A percentile compares a stretch with the other conserved stretches of the same genome.
phyloP scores from a whole-genome alignment of 2,113 vertebrate species.

The Vidua chalybeata region DNA sequence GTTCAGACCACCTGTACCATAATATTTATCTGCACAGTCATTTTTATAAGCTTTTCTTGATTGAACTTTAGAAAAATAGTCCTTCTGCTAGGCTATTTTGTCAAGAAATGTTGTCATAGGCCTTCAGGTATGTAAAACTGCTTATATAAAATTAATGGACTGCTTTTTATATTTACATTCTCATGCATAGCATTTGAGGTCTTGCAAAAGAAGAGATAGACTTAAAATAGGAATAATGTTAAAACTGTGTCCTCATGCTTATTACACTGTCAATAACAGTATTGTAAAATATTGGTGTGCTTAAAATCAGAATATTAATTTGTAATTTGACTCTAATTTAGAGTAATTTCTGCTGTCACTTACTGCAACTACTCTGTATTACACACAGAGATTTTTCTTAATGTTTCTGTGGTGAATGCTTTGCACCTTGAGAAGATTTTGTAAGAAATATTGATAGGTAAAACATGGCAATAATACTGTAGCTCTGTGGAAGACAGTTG shows the following conservation, averaged over 20 bases:
- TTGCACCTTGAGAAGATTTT: not conserved
- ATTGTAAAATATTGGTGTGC: constrained; percentile 36
- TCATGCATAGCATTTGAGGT: constrained; percentile 15
- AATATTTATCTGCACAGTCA: not conserved
- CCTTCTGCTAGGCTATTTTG: constrained; percentile 53
- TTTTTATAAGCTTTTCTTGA: constrained; percentile 31
- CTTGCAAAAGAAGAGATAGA: constrained; percentile 43
- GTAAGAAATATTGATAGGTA: not conserved
- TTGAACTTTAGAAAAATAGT: constrained; percentile 49
- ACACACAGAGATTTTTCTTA: not conserved
- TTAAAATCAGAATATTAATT: constrained; percentile 25
- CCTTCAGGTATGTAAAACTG: constrained; percentile 63
- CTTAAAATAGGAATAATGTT: constrained; percentile 53
- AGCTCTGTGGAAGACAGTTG: not conserved
- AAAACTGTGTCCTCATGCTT: constrained; percentile 6
- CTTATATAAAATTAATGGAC: constrained; percentile 73
- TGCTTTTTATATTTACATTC: constrained; percentile 69
- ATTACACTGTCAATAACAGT: constrained; percentile 41
- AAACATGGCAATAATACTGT: not conserved
- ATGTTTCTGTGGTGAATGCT: not conserved
- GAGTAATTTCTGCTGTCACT: constrained; percentile 3
- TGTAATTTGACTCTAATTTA: constrained; percentile 49
- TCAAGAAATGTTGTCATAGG: constrained; percentile 56
- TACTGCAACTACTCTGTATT: not conserved
- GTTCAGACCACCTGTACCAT: not conserved